A percentile compares a stretch with the other conserved stretches of the same genome.
Conservation (phyloP, 2,113 vertebrate genomes). For the Apteryx owenii region DNA sequence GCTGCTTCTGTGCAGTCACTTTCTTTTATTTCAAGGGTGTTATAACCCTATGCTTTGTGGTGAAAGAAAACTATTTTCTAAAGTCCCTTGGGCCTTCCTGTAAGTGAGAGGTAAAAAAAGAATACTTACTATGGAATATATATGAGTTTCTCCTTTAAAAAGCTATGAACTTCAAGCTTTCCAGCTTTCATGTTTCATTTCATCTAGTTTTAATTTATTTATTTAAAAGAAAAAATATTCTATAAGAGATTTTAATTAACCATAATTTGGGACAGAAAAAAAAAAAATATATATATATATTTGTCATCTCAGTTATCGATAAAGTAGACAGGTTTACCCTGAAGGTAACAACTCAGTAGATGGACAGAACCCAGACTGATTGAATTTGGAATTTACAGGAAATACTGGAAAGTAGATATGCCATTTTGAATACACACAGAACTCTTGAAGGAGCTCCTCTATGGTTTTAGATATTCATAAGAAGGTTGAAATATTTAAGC, state of each 20-base stretch:
- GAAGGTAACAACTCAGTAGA: background rate
- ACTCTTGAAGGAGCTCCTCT: background rate
- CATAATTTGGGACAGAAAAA: background rate
- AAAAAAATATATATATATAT: background rate
- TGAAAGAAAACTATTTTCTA: background rate
- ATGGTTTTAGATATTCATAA: background rate
- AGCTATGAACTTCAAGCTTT: background rate
- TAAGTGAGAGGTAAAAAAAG: background rate
- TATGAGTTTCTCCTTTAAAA: background rate
- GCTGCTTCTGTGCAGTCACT: background rate
- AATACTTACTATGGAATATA: fast-evolving
- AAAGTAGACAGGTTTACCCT: fast-evolving
- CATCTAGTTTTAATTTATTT: background rate
- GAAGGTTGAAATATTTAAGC: background rate
- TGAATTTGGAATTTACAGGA: background rate
- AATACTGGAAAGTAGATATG: background rate
- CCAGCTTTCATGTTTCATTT: background rate
- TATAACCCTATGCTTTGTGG: background rate
- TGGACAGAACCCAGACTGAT: background rate
- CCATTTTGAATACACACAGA: background rate
- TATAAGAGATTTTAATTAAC: background rate
- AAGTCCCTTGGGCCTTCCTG: background rate
- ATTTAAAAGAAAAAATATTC: background rate
- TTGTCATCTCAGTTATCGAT: background rate
- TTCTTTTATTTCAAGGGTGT: background rate